These are phyloP conservation scores for Bradypodion pumilum DNA, from an alignment of 2,797 vertebrate genomes.

Conservation along the genomic window DNA sequence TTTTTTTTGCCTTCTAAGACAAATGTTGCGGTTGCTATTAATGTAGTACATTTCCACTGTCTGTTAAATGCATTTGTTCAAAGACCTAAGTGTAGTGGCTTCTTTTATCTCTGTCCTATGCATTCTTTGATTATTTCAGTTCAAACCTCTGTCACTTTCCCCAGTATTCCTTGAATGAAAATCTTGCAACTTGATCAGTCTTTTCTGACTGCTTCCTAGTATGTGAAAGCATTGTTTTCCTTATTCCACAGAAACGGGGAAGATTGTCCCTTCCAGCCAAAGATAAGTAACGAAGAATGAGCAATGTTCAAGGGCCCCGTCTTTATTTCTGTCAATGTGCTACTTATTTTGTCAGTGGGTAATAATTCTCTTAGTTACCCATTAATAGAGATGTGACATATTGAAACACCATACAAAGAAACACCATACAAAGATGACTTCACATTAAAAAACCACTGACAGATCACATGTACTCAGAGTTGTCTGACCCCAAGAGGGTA, in stretches of 20 bases:
- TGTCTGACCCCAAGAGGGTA: not conserved
- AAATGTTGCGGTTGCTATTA: not conserved
- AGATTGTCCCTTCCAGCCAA: not conserved
- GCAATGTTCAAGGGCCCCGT: not conserved
- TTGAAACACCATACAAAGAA: not conserved
- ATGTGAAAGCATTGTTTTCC: not conserved
- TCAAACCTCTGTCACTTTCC: not conserved
- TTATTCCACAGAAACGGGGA: not conserved
- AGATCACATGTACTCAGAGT: not conserved
- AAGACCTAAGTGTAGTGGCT: not conserved
- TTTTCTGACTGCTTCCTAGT: not conserved
- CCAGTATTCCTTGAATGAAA: not conserved
- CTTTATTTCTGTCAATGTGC: not conserved
- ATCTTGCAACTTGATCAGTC: not conserved
- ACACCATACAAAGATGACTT: not conserved
- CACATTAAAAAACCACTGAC: not conserved
- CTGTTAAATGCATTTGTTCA: too few species aligned
- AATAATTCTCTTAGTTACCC: not conserved
- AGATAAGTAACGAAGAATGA: not conserved
- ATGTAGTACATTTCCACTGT: too few species aligned
- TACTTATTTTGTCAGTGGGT: not conserved
- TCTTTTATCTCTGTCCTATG: not conserved
- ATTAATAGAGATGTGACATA: not conserved
- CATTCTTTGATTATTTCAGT: not conserved
- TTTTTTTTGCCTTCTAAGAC: constrained; percentile 26